A percentile compares a stretch with the other conserved stretches of the same genome.
phyloP scores from a whole-genome alignment of 2,888 invertebrate species.

The Allacma fusca region DNA sequence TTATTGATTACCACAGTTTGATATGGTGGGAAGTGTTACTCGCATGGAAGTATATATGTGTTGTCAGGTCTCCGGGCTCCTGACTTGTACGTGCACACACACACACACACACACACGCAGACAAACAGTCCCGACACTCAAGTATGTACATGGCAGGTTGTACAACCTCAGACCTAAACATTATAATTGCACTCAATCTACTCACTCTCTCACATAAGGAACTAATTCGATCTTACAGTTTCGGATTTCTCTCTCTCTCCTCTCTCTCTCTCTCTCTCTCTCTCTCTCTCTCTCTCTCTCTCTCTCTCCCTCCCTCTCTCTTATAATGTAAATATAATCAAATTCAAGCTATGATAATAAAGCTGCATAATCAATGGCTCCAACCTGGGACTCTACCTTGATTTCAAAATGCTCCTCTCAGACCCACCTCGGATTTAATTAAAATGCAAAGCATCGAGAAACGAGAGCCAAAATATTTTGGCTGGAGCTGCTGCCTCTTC shows the following conservation, averaged over 20 bases:
- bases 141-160: neutral
- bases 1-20: neutral
- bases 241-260: neutral
- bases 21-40: too few relatives aligned
- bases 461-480: too few relatives aligned
- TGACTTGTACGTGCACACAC: constrained; percentile 5
- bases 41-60: too few relatives aligned
- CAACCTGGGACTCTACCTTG: too few relatives aligned
- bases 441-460: too few relatives aligned
- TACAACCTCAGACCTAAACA: constrained; percentile 6
- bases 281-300: neutral
- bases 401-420: too few relatives aligned
- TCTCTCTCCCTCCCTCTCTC: neutral
- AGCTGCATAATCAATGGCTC: constrained; percentile 4
- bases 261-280: neutral
- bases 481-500: too few relatives aligned
- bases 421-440: too few relatives aligned
- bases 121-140: neutral
- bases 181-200: neutral
- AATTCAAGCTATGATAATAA: constrained; percentile 1
- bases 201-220: neutral
- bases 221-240: constrained; percentile 13
- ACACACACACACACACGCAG: constrained; percentile 6
- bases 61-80: too few relatives aligned
- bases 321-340: constrained; percentile 3